Base-by-base conservation (phyloP, 2,888 invertebrate genomes). In the Pedicia rivosa region DNA sequence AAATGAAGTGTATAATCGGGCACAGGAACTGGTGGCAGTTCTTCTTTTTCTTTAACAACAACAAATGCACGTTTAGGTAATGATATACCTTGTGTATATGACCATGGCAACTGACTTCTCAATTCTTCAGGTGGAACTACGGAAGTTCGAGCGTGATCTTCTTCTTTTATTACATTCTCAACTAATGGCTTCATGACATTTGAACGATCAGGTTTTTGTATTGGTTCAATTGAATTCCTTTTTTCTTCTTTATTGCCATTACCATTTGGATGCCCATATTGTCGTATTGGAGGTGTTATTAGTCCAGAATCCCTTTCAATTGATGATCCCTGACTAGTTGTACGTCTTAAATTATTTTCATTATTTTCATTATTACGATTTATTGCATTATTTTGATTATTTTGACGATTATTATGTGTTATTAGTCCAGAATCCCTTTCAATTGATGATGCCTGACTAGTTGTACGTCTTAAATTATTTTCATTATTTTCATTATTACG, bases 81-180 rank as follows among this genome's bases (percentile, higher is more conserved):
- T 7, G 35, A 29, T 3, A 34, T 38, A 35, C 60, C 53, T 1
- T 62, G 61, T 42, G 66, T 60, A 51, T 73, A 73, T 5, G 71
- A 67, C 73, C 73, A 73, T 10, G 72, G 72, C 47, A 70, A 53
- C 51, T 72, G 72, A 16, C 67, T 63, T 42, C 69, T 65, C 33
- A 72, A 55, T 46, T 68, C 71, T 14, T 63, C 65, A 19, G 52
- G 33, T 8, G 40, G 35, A 16, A 9, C 29, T 8, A 8, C 12
- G 4, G 19, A 27, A 17, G n/a, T n/a, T n/a, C n/a, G n/a, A n/a
- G n/a, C n/a, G n/a, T n/a, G n/a, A n/a, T 27, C n/a, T n/a, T n/a
- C 27, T 27, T 27, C 12, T 12, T 27, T 27, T 5, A 12, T 13
- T 5, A 27, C n/a, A n/a, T n/a, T n/a, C n/a, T n/a, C n/a, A n/a